Evolutionary conservation across 2,888 invertebrate species (phyloP), one percentile per base, ranked within the genome.

Genomic region (Agrochola macilenta): DNA sequence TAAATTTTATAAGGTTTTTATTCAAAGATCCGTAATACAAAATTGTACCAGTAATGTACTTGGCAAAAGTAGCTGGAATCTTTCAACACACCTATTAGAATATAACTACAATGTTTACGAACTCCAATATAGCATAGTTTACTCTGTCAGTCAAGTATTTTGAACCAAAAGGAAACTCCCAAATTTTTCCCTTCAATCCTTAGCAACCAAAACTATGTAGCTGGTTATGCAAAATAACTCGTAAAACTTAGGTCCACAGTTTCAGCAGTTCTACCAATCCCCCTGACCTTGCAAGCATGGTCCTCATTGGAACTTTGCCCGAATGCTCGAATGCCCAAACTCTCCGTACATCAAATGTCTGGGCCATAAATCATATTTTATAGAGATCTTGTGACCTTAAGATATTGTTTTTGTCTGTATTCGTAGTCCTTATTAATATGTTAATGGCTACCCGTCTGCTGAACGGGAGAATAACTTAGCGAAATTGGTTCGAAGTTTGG

Each of bases 301-400:
- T 68, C 26, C 35, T 46, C 66, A 79, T 81, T 86, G 83, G 85
- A 83, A 77, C 69, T 63, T 69, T 87, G 89, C 89, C 89, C 89
- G 79, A 84, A 87, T 83, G 87, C 86, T 87, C 87, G 75, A 82
- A 84, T 79, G 75, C 72, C 74, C 79, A 82, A 76, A 76, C 79
- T 78, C 77, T 74, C 35, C 17, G 49, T 57, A 76, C 46, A 61
- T 63, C 74, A 30, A 83, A 82, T 80, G 77, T 77, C 64, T 66
- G 39, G 30, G 57, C 57, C 73, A 84, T 88, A 83, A 88, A 85
- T 89, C 76, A 84, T 84, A 74, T 35, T 75, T 74, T 81, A 82
- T 75, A 75, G 76, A 87, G 68, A 68, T 77, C 70, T 68, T 58
- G 65, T 87, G 76, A 83, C 66, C 86, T 81, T 79, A 30, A 84